Evolutionary conservation across 1,140 invertebrate genomes (phyloP), one percentile per base, ranked within the genome.

Genomic region (Potamilus streckersoni): DNA sequence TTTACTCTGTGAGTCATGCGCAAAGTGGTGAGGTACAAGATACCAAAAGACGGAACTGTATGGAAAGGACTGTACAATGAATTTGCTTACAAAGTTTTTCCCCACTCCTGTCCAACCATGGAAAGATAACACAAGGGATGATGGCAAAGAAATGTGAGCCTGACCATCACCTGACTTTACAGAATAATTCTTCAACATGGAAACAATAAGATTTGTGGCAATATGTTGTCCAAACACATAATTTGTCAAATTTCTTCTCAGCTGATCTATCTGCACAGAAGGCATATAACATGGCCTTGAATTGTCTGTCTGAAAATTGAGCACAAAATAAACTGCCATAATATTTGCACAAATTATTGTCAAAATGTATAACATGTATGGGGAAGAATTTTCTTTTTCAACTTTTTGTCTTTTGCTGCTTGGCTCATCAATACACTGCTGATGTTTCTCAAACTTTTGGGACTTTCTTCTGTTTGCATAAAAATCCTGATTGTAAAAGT

Each of bases 61-160:
- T 15, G 76, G 65, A 66, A 88, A 83, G n/a, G 77, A 59, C 20
- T 84, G 73, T 2, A 79, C 59, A 27, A 87, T 80, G 60, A 86
- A 82, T 71, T 80, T 79, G 61, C 82, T 86, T 5, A 86, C 71
- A 74, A 82, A 85, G 71, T 87, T 88, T 75, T 88, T 88, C 5
- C 87, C 87, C 23, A 86, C 83, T 23, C 87, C 87, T 49, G 87
- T 87, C 85, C 87, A 87, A 0, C 87, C 87, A 82, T 88, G 83
- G 59, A 88, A 84, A 49, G 85, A 88, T 14, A 88, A 70, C 1
- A 87, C 84, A 3, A 86, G 70, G 56, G 78, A 80, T 79, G 64
- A 49, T 70, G 38, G 38, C 38, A 49, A 49, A 49, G 38, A 49
- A 49, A 49, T 49, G 38, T 49, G 38, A 49, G 11, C 38, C 38